phyloP scores from a whole-genome alignment of 2,113 vertebrate genomes.

The Lontra canadensis region DNA sequence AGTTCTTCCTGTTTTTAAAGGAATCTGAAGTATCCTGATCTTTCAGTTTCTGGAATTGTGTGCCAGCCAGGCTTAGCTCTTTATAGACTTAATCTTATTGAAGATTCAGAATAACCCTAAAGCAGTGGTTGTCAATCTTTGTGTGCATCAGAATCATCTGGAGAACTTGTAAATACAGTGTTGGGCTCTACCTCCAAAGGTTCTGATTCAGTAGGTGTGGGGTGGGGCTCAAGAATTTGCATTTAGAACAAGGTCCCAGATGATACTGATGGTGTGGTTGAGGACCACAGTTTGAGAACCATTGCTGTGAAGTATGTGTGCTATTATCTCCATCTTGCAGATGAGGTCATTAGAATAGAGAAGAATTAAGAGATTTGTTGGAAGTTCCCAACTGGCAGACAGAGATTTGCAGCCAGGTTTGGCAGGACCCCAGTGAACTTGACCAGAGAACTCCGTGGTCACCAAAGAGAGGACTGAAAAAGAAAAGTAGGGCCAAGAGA shows the following conservation, averaged over 20 bases:
- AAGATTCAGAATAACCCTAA: neutral
- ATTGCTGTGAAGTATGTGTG: neutral
- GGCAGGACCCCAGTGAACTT: neutral
- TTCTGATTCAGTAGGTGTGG: neutral
- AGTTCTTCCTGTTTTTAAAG: neutral
- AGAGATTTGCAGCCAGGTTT: neutral
- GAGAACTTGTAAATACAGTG: neutral
- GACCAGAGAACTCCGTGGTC: neutral
- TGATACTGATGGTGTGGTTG: neutral
- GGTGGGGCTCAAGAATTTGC: neutral
- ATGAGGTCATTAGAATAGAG: neutral
- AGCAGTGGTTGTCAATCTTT: neutral
- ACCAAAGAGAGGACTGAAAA: neutral
- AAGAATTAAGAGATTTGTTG: neutral
- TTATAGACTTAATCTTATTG: neutral
- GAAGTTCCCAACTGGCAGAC: neutral
- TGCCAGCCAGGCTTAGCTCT: neutral
- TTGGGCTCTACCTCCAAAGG: neutral
- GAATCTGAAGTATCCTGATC: neutral
- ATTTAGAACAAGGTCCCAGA: neutral
- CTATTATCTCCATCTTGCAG: neutral
- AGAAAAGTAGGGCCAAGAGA: neutral
- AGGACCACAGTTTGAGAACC: neutral
- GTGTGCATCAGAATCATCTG: neutral
- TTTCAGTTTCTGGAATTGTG: neutral